Conservation (phyloP, 1,140 invertebrate genomes). For the Drosophila subobscura region DNA sequence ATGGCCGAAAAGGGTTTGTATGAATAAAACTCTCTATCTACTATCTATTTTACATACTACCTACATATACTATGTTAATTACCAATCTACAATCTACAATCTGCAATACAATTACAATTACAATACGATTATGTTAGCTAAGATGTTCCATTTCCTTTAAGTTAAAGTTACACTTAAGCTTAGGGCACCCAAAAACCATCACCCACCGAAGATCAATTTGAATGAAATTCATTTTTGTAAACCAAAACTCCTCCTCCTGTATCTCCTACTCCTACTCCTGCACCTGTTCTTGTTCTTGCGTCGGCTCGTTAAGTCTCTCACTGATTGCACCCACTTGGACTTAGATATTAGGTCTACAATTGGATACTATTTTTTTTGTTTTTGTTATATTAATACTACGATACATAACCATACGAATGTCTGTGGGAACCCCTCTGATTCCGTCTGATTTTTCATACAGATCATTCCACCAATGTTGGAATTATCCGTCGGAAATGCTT, state of each 20-base stretch:
- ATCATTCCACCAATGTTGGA: constrained; percentile 16
- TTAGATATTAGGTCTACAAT: background rate
- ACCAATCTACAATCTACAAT: constrained; percentile 17
- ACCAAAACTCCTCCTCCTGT: background rate
- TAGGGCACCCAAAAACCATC: constrained; percentile 5
- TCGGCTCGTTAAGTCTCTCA: constrained; percentile 22
- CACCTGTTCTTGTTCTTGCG: constrained; percentile 37
- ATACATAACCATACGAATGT: constrained; percentile 11
- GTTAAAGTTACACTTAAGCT: constrained; percentile 24
- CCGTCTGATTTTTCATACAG: constrained; percentile 30
- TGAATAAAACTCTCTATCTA: constrained; percentile 69
- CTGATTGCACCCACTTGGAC: background rate
- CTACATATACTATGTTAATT: constrained; percentile 18
- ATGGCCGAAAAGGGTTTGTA: constrained; percentile 70
- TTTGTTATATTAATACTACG: constrained; percentile 12
- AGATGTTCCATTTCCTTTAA: constrained; percentile 22
- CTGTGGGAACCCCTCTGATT: constrained; percentile 12
- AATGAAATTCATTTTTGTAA: constrained; percentile 16
- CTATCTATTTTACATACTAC: constrained; percentile 39
- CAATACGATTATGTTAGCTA: constrained; percentile 30
- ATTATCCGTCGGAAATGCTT: constrained; percentile 6
- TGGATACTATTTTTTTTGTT: constrained; percentile 4
- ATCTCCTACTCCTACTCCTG: background rate
- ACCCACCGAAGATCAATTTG: background rate
- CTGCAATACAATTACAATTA: constrained; percentile 10